Evolutionary conservation across 2,888 invertebrate species (phyloP), one percentile per base, ranked within the genome.

Genomic region (Agonopterix subpropinquella): DNA sequence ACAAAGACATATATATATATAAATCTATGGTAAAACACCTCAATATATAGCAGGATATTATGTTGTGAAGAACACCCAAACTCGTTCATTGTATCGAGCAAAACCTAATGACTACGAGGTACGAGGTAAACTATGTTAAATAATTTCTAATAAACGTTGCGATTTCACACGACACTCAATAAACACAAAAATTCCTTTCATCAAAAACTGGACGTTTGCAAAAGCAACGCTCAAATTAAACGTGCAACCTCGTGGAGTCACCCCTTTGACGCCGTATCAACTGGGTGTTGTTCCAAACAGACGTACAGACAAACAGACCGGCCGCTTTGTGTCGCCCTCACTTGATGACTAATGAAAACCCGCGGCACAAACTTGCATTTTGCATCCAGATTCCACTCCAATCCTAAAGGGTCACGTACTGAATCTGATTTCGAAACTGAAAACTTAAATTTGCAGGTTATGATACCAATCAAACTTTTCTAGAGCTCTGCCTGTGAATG

Each of bases 241-340:
- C 28, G 62, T 64, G 62, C 64, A 69, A 69, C 71, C 57, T 56
- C 36, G 45, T 59, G 28, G 28, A 28, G 11, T 18, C 59, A 56
- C 65, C 70, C 78, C 77, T 75, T 73, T 73, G 70, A 67, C 69
- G 64, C 72, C 69, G 65, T 77, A 80, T 81, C 81, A 78, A 74
- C 72, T 68, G 73, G 67, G 67, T 77, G 80, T 82, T 82, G 76
- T 80, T 80, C 67, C 81, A 83, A 75, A 76, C 77, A 73, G 67
- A 73, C 77, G 61, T 62, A 72, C 72, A 64, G 64, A 81, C 81
- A 77, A 74, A 82, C 80, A 77, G 74, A 82, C 80, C 77, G 54
- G 60, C 56, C 54, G 75, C 70, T 74, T 70, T 77, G 72, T 78
- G 66, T 61, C 68, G 53, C 70, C 75, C 75, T 70, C 70, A 57